A percentile compares a stretch with the other conserved stretches of the same genome.
Evolutionary conservation across 2,113 vertebrate genomes (phyloP).

Genomic region (Oenanthe melanoleuca): DNA sequence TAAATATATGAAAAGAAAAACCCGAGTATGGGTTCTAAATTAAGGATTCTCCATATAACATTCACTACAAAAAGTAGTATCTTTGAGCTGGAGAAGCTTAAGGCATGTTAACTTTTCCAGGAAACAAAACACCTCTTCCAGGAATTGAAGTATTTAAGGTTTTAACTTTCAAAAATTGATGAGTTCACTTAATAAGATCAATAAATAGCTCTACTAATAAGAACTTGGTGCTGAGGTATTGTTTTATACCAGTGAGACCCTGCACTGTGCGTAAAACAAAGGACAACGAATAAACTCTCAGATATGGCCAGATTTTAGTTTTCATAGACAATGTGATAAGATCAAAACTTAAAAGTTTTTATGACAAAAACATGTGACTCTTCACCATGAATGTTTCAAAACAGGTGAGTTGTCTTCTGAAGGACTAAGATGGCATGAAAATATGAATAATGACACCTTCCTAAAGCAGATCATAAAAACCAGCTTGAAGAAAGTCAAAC

Average conservation of each 20-base stretch:
- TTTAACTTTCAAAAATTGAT: background rate
- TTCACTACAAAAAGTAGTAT: background rate
- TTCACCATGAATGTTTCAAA: background rate
- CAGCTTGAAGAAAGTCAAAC: background rate
- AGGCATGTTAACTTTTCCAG: background rate
- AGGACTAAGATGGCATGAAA: background rate
- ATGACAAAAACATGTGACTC: background rate
- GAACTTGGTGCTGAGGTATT: fast-evolving
- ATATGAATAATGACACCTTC: background rate
- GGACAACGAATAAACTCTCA: background rate
- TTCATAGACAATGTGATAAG: background rate
- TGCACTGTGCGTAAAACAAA: background rate
- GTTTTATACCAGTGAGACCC: background rate
- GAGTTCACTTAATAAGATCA: background rate
- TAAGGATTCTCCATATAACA: background rate
- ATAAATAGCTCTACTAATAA: background rate
- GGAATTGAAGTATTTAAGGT: background rate
- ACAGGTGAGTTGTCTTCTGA: background rate
- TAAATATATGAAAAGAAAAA: background rate
- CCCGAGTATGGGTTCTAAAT: background rate
- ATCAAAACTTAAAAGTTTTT: background rate
- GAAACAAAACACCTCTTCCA: background rate
- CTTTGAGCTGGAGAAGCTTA: background rate
- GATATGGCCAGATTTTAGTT: background rate
- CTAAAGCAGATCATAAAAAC: background rate